Evolutionary conservation across 2,797 vertebrate genomes (phyloP).

Genomic region (Dipus sagitta): DNA sequence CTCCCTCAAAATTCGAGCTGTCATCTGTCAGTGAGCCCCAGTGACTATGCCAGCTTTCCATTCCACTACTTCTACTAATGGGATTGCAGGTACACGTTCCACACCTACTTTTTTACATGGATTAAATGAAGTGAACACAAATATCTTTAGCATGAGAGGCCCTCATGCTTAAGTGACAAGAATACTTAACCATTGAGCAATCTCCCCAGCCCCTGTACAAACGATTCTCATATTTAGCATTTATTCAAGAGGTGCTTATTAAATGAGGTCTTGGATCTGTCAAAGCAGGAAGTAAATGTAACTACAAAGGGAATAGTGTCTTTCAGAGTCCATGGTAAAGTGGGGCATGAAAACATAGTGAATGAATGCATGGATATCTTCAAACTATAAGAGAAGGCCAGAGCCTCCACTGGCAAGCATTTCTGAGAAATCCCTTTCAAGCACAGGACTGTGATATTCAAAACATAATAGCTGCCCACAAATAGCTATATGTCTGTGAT

Average conservation of each 20-base stretch:
- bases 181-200: no score
- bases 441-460: neutral
- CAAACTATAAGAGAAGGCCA: neutral
- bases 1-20: no score
- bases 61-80: no score
- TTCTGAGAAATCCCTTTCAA: neutral
- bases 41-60: no score
- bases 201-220: no score
- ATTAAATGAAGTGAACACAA: no score
- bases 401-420: neutral
- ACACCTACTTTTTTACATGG: no score
- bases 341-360: neutral
- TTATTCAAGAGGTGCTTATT: neutral
- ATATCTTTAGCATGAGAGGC: no score
- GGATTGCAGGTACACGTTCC: no score
- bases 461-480: neutral
- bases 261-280: neutral
- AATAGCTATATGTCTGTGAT: neutral
- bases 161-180: no score
- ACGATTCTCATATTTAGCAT: no score
- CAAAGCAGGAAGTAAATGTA: neutral
- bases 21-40: no score
- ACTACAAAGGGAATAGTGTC: neutral
- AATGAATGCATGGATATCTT: neutral
- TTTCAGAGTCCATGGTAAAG: neutral